Evolutionary conservation across 2,888 invertebrate genomes (phyloP).

Genomic region (Cerastis leucographa): DNA sequence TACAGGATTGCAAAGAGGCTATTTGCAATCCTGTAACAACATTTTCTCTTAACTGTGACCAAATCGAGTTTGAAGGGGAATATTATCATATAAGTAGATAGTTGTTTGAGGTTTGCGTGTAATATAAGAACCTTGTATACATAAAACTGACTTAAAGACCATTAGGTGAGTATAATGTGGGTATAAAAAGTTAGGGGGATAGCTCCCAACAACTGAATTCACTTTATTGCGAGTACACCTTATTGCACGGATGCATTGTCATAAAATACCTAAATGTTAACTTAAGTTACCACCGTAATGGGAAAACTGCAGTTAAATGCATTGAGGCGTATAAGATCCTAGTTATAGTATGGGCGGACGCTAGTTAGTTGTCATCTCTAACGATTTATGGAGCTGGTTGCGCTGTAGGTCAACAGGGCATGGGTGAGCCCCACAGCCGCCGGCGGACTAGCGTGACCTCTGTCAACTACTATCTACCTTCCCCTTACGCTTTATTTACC

Average conservation of each 20-base stretch:
- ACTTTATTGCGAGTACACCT: not conserved
- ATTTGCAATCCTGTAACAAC: no score
- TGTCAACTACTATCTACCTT: slow-evolving; percentile 78
- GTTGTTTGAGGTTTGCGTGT: not conserved
- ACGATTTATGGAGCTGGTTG: slow-evolving; percentile 76
- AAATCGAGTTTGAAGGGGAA: not conserved
- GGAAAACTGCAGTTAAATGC: slow-evolving; percentile 33
- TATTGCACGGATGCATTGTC: slow-evolving; percentile 13
- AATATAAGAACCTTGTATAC: not conserved
- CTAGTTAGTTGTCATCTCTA: slow-evolving; percentile 73
- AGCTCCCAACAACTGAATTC: not conserved
- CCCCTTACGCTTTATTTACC: slow-evolving; percentile 77
- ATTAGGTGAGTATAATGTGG: not conserved
- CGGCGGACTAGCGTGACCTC: slow-evolving; percentile 74
- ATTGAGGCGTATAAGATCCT: slow-evolving; percentile 39
- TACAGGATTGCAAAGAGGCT: not conserved
- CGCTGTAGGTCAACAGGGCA: slow-evolving; percentile 76
- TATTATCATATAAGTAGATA: not conserved
- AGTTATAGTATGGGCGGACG: slow-evolving; percentile 60
- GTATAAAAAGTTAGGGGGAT: not conserved
- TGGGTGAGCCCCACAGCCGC: slow-evolving; percentile 66
- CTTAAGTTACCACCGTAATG: slow-evolving; percentile 1
- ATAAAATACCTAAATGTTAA: slow-evolving; percentile 5
- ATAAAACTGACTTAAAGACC: not conserved
- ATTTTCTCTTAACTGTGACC: not conserved